Conservation (phyloP, 2,113 vertebrate species). For the Odontophorus gujanensis region DNA sequence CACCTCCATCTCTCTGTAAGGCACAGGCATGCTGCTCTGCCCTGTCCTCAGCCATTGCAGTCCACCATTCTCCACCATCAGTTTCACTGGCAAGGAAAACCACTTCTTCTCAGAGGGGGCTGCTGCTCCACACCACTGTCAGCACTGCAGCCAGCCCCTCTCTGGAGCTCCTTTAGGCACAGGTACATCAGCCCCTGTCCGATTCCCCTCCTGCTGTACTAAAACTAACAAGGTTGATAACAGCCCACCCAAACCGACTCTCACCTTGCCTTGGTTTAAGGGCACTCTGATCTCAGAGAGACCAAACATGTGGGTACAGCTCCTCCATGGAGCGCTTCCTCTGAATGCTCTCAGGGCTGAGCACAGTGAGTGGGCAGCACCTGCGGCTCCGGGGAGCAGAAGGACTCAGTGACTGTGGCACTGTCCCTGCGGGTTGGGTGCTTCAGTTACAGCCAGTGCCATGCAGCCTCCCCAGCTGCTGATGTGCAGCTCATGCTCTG, state of each 20-base stretch:
- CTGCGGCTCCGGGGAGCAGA: background rate
- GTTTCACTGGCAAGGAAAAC: background rate
- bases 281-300: background rate
- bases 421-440: background rate
- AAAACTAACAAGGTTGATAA: background rate
- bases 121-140: background rate
- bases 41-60: background rate
- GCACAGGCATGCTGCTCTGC: background rate
- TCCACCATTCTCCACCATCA: background rate
- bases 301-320: background rate
- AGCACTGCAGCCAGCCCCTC: background rate
- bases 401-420: rapidly evolving
- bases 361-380: background rate
- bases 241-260: background rate
- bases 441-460: background rate
- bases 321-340: background rate
- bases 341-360: rapidly evolving
- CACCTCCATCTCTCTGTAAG: background rate
- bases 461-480: background rate
- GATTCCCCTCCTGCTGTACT: background rate
- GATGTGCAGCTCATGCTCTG: background rate
- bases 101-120: background rate
- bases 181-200: background rate
- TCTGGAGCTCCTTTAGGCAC: background rate
- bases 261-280: background rate